phyloP scores from a whole-genome alignment of 2,888 invertebrate genomes.

The Brenthis daphne region DNA sequence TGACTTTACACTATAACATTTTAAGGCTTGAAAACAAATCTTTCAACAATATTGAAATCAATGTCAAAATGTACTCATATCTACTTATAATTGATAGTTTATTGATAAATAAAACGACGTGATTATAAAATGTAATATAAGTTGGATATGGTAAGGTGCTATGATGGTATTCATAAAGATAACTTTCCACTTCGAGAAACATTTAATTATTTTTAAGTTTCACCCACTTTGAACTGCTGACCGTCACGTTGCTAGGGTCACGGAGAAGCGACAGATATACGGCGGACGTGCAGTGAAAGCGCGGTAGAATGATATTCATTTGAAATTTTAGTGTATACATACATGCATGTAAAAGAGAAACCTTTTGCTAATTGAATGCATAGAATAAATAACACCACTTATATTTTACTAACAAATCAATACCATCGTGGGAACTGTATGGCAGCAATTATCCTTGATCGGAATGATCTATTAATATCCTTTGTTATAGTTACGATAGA shows the following conservation, averaged over 20 bases:
- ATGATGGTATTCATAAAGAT: no score
- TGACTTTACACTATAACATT: no score
- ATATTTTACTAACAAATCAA: background rate
- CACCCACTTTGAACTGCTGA: background rate
- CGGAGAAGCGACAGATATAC: slow-evolving; percentile 15
- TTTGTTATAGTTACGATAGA: slow-evolving; percentile 2
- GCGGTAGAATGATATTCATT: slow-evolving; percentile 8
- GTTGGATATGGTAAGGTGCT: no score
- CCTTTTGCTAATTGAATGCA: background rate
- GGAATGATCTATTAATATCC: slow-evolving; percentile 9
- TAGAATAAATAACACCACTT: background rate
- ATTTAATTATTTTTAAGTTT: no score
- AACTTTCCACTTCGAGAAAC: no score
- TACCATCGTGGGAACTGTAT: slow-evolving; percentile 20
- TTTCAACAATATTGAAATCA: no score
- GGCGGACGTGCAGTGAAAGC: slow-evolving; percentile 30
- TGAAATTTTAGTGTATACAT: background rate
- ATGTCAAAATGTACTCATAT: no score
- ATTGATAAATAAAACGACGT: no score
- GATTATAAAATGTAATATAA: no score
- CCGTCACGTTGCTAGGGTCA: slow-evolving; percentile 26
- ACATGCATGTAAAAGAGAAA: slow-evolving; percentile 1
- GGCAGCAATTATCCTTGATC: slow-evolving; percentile 17
- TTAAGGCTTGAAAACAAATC: no score
- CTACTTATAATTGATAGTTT: no score